A percentile compares a stretch with the other conserved stretches of the same genome.
These are phyloP conservation scores for Pelvicachromis taeniatus DNA, from an alignment of 2,113 vertebrate species.

Conservation along the genomic window DNA sequence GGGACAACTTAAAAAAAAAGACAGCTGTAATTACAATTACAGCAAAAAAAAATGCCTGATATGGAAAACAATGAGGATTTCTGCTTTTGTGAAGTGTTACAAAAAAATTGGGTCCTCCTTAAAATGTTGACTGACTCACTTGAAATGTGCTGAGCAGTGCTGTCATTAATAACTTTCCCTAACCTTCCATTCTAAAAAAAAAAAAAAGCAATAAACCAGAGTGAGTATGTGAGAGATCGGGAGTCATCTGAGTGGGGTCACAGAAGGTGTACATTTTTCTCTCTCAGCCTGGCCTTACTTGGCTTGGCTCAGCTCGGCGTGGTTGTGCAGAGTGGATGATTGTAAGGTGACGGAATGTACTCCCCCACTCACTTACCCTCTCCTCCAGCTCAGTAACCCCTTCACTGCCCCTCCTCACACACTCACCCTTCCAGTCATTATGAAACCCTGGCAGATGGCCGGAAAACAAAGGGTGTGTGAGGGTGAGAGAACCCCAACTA, in stretches of 20 bases:
- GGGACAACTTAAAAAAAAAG: neutral
- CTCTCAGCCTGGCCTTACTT: neutral
- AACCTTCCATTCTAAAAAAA: neutral
- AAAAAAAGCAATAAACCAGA: constrained; percentile 31
- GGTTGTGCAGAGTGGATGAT: neutral
- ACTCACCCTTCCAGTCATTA: constrained; percentile 16
- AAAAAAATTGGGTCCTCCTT: neutral
- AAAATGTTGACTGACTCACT: neutral
- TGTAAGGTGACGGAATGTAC: constrained; percentile 54
- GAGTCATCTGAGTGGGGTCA: constrained; percentile 20
- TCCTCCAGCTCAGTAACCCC: neutral
- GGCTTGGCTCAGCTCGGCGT: neutral
- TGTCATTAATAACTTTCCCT: neutral
- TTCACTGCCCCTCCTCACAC: neutral
- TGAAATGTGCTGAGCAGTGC: neutral
- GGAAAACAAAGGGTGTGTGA: constrained; percentile 48
- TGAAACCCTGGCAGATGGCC: constrained; percentile 59
- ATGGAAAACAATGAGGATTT: neutral
- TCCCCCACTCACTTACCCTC: neutral
- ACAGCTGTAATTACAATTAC: too few relatives aligned
- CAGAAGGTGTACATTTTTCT: constrained; percentile 6
- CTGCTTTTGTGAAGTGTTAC: neutral
- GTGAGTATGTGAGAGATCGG: constrained; percentile 31
- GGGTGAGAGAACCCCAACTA: constrained; percentile 28
- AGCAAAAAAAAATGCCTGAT: neutral